Evolutionary conservation across 2,113 vertebrate species (phyloP), one percentile per base, ranked within the genome.

Genomic region (Trogon surrucura): DNA sequence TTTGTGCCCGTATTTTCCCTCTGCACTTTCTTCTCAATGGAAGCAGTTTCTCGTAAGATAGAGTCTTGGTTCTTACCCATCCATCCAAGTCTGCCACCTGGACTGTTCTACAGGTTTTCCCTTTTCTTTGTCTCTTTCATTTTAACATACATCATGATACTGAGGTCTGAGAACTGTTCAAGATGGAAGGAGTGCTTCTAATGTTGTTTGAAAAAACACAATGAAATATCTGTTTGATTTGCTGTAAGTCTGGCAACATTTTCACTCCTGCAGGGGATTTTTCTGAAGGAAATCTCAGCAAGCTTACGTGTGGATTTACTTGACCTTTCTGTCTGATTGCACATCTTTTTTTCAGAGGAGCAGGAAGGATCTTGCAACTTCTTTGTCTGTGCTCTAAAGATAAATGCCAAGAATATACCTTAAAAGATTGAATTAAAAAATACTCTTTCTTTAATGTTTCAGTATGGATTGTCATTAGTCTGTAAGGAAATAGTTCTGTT

Each of bases 301-400:
- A 95, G 92, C 91, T 94, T 96, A 83, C 58, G 0, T 96, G 92
- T 95, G 89, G 93, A 96, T 97, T 96, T 96, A 91, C 78, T 94
- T 96, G 95, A 96, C 96, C 96, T 97, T 96, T 96, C 83, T 79
- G 57, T 96, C 83, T 95, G 91, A 94, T 93, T 94, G 86, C 91
- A 94, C 69, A 67, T 96, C 81, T 91, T 88, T 93, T 94, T 97
- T 96, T 95, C 75, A 94, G 91, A 93, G 90, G 58, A 92, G 67
- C 93, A 96, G 94, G 96, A 95, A 96, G 95, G 64, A 96, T 95
- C 81, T 96, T 94, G 79, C 91, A 81, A 87, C 65, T 93, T 96
- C 77, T 96, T 95, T 96, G 85, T 87, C 72, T 85, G 75, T 86
- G 30, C 41, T 89, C 57, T 94, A 62, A 95, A 91, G 91, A 93